Evolutionary conservation across 2,113 vertebrate species (phyloP), one percentile per base, ranked within the genome.

Genomic region (Macquaria australasica): DNA sequence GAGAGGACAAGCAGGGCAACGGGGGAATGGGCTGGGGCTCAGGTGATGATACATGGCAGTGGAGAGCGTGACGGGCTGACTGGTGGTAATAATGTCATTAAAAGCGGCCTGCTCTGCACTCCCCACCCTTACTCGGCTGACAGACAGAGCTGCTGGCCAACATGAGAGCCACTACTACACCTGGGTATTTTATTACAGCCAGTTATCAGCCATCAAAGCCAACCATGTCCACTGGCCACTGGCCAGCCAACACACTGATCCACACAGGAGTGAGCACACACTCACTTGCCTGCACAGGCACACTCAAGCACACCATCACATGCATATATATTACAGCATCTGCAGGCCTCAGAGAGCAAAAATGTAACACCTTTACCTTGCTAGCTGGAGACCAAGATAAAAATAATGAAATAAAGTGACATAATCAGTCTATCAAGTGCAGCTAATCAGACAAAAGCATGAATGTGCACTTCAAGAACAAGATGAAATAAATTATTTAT

Each of bases 131-230:
- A 64, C 77, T 82, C 89, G 91, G 81, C 77, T 77, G 71, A 83
- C 55, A 79, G 59, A 77, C 37, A 74, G 63, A 82, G 58, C 71
- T 84, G 31, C 73, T 70, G 83, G 87, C 77, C 73, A 85, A 85
- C 58, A 79, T 43, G 51, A 73, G 84, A 84, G 76, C 37, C 48
- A 48, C 83, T 41, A 67, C 82, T 84, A 91, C 89, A 92, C 91
- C 88, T 93, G 90, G 77, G 69, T 85, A 60, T 89, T 92, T 88
- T 73, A 91, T 92, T 91, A 85, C 43, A 72, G 82, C 85, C 86
- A 84, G 82, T 90, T 88, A 87, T 90, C 83, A 87, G 87, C 72
- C 68, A 60, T 67, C 21, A 20, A 68, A 81, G 82, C 83, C 78
- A 88, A 75, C 58, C 8, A 18, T 79, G 69, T 73, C 81, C 81